Evolutionary conservation across 2,888 invertebrate species (phyloP), one percentile per base, ranked within the genome.

Genomic region (Lissonota sp.): DNA sequence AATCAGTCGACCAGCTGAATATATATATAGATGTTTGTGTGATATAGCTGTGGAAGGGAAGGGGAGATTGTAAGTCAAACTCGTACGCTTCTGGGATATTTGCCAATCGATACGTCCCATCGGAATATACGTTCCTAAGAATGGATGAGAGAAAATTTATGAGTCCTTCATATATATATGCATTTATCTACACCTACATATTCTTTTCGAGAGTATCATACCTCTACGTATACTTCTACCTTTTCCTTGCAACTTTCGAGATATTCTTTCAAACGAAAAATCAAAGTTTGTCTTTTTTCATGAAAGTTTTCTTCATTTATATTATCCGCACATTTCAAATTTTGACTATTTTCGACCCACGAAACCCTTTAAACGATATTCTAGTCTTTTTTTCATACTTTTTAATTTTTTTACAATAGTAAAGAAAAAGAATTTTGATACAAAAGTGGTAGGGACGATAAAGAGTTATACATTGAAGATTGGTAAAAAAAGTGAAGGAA

Each of bases 81-180:
- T 57, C 60, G 62, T 51, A 60, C 66, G 62, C 62, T 69, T 76
- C 58, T 63, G 66, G 67, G 57, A 72, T 51, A 42, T 51, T 76
- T 67, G 69, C 72, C 80, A 80, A 80, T 80, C 80, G 80, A 76
- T 80, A 69, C 67, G 76, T 76, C 67, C 72, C 76, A 76, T 80
- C 63, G 69, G 67, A 76, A 80, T 76, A 76, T 80, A 72, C 58
- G 71, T 76, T 72, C 73, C 72, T 51, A 12, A 69, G 66, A 69
- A 80, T 72, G 69, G 63, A 60, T 57, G 67, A 57, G 46, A 55
- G 53, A 7, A 76, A 76, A 76, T 76, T 80, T 80, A 80, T 73
- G 67, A 80, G 55, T 62, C 71, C 40, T 42, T 53, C 16, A 40
- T 71, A 71, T 60, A 37, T 49, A 49, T 46, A 26, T 10, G 26